A percentile compares a stretch with the other conserved stretches of the same genome.
Conservation (phyloP, 2,888 invertebrate genomes). For the Diarsia mendica region DNA sequence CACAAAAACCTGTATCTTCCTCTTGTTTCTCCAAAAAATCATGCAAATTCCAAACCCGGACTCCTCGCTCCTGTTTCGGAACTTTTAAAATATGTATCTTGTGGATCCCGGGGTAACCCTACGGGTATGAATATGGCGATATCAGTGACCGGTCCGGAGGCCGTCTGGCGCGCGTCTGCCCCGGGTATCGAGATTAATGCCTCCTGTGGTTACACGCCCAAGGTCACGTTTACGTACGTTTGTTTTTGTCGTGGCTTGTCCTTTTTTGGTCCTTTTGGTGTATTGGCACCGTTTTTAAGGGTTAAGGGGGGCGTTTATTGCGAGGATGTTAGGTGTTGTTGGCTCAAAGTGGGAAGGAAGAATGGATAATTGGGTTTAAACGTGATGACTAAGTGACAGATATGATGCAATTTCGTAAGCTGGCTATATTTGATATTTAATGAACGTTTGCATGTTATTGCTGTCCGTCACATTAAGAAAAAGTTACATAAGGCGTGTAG, state of each 20-base stretch:
- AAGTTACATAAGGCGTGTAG: neutral
- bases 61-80: neutral
- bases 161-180: slow-evolving; percentile 69
- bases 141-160: slow-evolving; percentile 68
- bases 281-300: slow-evolving; percentile 43
- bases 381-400: neutral
- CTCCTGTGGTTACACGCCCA: slow-evolving; percentile 67
- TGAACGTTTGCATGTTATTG: neutral
- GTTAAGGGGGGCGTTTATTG: slow-evolving; percentile 24
- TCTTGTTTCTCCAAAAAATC: slow-evolving; percentile 4
- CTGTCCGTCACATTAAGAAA: neutral
- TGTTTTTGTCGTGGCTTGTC: slow-evolving; percentile 57
- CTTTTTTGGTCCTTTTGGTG: slow-evolving; percentile 51
- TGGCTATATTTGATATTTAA: neutral
- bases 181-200: slow-evolving; percentile 68
- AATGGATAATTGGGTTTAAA: neutral
- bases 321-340: neutral
- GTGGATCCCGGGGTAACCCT: slow-evolving; percentile 53
- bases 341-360: neutral
- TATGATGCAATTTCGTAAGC: neutral
- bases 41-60: slow-evolving; percentile 26
- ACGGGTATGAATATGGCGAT: slow-evolving; percentile 67
- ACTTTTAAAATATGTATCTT: slow-evolving; percentile 55
- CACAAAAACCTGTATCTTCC: neutral
- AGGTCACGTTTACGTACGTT: slow-evolving; percentile 68